Percentiles rank a stretch among this genome's conserved stretches.
These are phyloP conservation scores for Harpagoxenus sublaevis DNA, from an alignment of 2,888 invertebrate species.

Conservation along the genomic window DNA sequence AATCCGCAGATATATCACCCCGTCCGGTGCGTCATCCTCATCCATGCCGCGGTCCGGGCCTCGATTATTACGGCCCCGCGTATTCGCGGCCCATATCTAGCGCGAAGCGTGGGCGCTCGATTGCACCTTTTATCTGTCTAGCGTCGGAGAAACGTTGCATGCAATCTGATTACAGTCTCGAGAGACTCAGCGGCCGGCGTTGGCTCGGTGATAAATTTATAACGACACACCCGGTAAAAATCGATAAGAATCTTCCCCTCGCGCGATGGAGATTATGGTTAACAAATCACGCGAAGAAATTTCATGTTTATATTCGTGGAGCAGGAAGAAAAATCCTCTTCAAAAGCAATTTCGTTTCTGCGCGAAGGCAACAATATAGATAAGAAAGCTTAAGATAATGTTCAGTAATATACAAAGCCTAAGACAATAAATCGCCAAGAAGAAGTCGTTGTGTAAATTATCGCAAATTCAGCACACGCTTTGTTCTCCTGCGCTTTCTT, in stretches of 20 bases:
- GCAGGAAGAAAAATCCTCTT: not conserved
- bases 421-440: not conserved
- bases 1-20: slow-evolving; percentile 8
- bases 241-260: not conserved
- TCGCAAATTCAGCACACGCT: slow-evolving; percentile 28
- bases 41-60: not conserved
- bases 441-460: slow-evolving; percentile 17
- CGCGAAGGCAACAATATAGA: not conserved
- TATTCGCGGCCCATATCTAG: slow-evolving; percentile 28
- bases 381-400: not conserved
- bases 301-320: too few relatives aligned
- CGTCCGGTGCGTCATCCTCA: slow-evolving; percentile 34
- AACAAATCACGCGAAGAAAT: not conserved
- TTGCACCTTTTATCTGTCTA: slow-evolving; percentile 39
- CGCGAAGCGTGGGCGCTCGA: slow-evolving; percentile 32
- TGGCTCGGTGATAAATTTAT: slow-evolving; percentile 5
- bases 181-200: not conserved
- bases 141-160: slow-evolving; percentile 4
- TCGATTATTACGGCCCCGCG: slow-evolving; percentile 29
- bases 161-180: not conserved
- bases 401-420: not conserved
- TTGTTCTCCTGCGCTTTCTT: slow-evolving; percentile 12
- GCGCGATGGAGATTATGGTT: not conserved
- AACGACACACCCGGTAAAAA: not conserved
- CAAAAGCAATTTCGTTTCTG: not conserved